These are phyloP conservation scores for Anguilla obscura DNA, from an alignment of 2,797 vertebrate species.

Conservation along the genomic window DNA sequence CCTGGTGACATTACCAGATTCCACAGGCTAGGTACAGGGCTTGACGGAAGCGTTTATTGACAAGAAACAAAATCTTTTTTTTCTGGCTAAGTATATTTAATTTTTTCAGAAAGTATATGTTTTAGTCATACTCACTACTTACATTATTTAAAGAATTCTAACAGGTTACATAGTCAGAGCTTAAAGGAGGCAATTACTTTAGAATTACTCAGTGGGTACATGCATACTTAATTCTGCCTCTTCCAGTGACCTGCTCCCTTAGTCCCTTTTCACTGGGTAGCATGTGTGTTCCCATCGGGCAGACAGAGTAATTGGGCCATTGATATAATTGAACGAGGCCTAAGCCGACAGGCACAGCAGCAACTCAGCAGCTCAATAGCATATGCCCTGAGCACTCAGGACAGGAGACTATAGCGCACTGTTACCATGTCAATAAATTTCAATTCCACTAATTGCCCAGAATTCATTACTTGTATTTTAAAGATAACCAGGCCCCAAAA, in stretches of 20 bases:
- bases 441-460: slow-evolving; percentile 95
- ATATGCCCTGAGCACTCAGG: slow-evolving; percentile 79
- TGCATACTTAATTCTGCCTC: slow-evolving; percentile 84
- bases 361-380: slow-evolving; percentile 78
- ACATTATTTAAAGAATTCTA: slow-evolving; percentile 69
- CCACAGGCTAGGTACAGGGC: too few relatives aligned
- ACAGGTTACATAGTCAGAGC: slow-evolving; percentile 81
- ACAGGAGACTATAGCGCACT: slow-evolving; percentile 84
- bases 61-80: not conserved
- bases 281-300: slow-evolving; percentile 91
- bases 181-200: slow-evolving; percentile 84
- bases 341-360: slow-evolving; percentile 81
- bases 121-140: not conserved
- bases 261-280: slow-evolving; percentile 95
- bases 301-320: slow-evolving; percentile 91
- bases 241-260: slow-evolving; percentile 82
- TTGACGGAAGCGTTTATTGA: too few relatives aligned
- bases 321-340: slow-evolving; percentile 92
- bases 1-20: too few relatives aligned
- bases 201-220: slow-evolving; percentile 85
- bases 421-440: slow-evolving; percentile 94
- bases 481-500: slow-evolving; percentile 67
- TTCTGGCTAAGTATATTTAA: slow-evolving; percentile 10
- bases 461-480: slow-evolving; percentile 88
- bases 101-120: slow-evolving; percentile 22